Conservation (phyloP, 1,140 invertebrate species). For the Gonioctena quinquepunctata region DNA sequence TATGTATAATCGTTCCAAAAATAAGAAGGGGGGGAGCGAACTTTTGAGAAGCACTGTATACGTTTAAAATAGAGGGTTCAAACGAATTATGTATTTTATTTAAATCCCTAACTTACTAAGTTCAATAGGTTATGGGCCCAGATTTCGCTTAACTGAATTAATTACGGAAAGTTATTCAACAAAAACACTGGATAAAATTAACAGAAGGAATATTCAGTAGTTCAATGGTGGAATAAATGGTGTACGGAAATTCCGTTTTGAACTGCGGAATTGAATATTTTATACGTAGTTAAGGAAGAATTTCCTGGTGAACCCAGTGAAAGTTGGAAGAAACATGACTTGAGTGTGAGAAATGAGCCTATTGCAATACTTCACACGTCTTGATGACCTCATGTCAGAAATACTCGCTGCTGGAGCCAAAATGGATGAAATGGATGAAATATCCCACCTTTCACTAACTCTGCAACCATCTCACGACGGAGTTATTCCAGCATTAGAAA, state of each 20-base stretch:
- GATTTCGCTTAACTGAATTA: too few relatives aligned
- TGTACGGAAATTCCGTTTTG: slow-evolving; percentile 18
- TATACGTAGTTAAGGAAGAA: slow-evolving; percentile 8
- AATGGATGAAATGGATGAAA: background rate
- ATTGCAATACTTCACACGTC: slow-evolving; percentile 41
- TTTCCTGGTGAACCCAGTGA: background rate
- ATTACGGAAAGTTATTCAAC: too few relatives aligned
- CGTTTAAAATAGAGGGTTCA: too few relatives aligned
- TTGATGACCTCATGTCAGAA: slow-evolving; percentile 53
- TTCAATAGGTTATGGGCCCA: too few relatives aligned
- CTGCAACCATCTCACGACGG: slow-evolving; percentile 41
- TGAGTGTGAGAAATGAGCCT: slow-evolving; percentile 49
- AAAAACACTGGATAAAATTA: too few relatives aligned
- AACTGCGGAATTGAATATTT: background rate
- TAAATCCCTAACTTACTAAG: too few relatives aligned
- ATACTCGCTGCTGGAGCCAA: slow-evolving; percentile 45
- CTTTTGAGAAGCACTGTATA: too few relatives aligned
- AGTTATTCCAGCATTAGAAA: slow-evolving; percentile 54
- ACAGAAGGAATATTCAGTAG: too few relatives aligned
- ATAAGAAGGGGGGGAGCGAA: too few relatives aligned
- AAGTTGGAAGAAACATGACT: slow-evolving; percentile 53
- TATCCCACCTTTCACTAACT: background rate
- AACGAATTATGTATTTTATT: too few relatives aligned
- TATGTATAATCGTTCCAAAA: too few relatives aligned
- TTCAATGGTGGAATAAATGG: slow-evolving; percentile 16